Base-by-base conservation (phyloP, 1,140 invertebrate genomes). In the Drosophila fuyamai region DNA sequence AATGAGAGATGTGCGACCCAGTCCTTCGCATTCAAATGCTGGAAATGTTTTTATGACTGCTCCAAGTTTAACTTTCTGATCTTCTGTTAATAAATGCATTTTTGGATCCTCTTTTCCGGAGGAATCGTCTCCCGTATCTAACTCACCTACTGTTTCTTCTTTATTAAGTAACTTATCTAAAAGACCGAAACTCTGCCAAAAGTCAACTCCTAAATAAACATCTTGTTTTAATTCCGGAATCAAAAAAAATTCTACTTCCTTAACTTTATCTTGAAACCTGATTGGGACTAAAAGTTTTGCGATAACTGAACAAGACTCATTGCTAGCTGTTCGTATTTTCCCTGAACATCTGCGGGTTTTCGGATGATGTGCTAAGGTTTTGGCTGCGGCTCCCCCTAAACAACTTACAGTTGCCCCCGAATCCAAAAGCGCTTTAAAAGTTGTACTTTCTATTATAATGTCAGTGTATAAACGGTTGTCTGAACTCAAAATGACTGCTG, bases 381-480 rank as follows among this genome's bases (percentile, higher is more conserved):
- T 48, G 18, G 46, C 46, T 23, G 18, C 46, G 10, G 18, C 40
- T 35, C 38, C 46, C 4, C 65, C 55, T 53, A 12, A 27, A 55
- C 23, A 67, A 36, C 65, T 67, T 32, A 59, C 48, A 7, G 54
- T 67, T 7, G 65, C 55, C 16, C 63, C 65, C 1, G 65, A 67
- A 51, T 67, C 56, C 3, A 48, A 48, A 27, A 23, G 46, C 10
- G 46, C 46, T 48, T 48, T 48, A 48, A 48, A 48, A 23, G 46
- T 27, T 48, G 46, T 48, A 23, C 43, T 29, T 60, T 48, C 41
- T 18, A 60, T 36, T 13, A 12, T 38, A 46, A 60, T 48, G 14
- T 48, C 41, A 29, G 57, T 60, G 35, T 60, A 60, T 18, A 48
- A 47, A 27, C 57, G 40, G 35, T 60, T 60, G 16, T 60, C 57